Conservation (phyloP, 2,888 invertebrate genomes). For the Aspidiotus rigidus region DNA sequence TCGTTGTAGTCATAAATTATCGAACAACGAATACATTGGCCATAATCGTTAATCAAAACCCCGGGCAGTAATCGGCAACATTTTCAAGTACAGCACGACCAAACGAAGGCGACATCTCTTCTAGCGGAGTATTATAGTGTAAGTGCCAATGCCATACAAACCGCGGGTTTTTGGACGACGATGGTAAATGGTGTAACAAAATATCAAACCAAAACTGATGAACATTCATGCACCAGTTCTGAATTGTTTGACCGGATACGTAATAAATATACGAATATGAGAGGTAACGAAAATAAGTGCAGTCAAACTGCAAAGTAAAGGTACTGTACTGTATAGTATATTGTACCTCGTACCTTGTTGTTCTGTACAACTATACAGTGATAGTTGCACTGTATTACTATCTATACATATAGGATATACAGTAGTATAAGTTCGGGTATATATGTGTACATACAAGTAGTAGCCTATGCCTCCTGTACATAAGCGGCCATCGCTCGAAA, state of each 20-base stretch:
- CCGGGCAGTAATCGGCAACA: background rate
- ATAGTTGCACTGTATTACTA: too few relatives aligned
- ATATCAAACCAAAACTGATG: constrained; percentile 11
- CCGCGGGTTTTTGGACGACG: background rate
- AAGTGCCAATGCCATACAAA: background rate
- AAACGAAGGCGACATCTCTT: background rate
- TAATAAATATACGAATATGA: background rate
- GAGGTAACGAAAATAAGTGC: background rate
- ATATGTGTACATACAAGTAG: background rate
- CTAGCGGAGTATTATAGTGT: background rate
- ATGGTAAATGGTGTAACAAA: background rate
- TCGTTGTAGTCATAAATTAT: background rate
- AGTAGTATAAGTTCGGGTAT: too few relatives aligned
- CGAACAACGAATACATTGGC: constrained; percentile 6
- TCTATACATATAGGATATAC: too few relatives aligned
- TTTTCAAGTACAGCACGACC: background rate
- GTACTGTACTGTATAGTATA: too few relatives aligned
- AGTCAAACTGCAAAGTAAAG: constrained; percentile 1
- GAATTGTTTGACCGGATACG: background rate
- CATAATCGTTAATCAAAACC: constrained; percentile 12
- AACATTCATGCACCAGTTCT: constrained; percentile 14
- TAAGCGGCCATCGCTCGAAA: constrained; percentile 10
- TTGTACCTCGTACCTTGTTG: too few relatives aligned
- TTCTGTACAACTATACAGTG: too few relatives aligned
- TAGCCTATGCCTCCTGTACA: background rate